Evolutionary conservation across 2,113 vertebrate species (phyloP), one percentile per base, ranked within the genome.

Genomic region (Microtus oregoni): DNA sequence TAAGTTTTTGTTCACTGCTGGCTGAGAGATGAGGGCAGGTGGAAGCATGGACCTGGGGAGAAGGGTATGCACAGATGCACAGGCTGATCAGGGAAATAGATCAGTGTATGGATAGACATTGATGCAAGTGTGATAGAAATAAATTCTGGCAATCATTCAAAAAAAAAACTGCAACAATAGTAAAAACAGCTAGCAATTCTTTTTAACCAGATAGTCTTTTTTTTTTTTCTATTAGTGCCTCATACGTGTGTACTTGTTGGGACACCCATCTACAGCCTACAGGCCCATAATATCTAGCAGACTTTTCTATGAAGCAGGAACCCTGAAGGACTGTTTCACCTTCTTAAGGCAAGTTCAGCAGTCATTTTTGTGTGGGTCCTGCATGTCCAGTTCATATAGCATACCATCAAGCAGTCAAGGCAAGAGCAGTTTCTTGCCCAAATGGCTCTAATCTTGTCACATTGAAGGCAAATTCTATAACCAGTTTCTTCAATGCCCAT

Each of bases 111-210:
- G n/a, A 47, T 22, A 38, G 38, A 92, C 5, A 67, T 20, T 72
- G 20, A 44, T 50, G 1, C 19, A 38, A 13, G 2, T 1, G 14
- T 63, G 30, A 20, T 55, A 26, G 65, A 78, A 22, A 63, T 52
- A 8, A 9, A 4, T 35, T 44, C 75, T 35, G 61, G 52, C n/a
- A 92, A 78, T 68, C 86, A 88, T 41, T 73, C 41, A 44, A 44
- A 11, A 19, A 91, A 14, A 19, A 83, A 96, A 86, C 55, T 14
- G 20, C 38, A 89, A 14, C 6, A 68, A 26, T 24, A 26, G 4
- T 50, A 81, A 92, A 87, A 87, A 87, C 10, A 88, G 1, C 67
- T 90, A 10, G 6, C 75, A 82, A 83, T 83, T 93, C 17, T 87
- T 26, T 86, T 50, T 50, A 68, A 86, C 63, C 41, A 4, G 63